A percentile compares a stretch with the other conserved stretches of the same genome.
These are phyloP conservation scores for Drosophila mojavensis DNA, from an alignment of 1,140 invertebrate species.

Conservation along the genomic window DNA sequence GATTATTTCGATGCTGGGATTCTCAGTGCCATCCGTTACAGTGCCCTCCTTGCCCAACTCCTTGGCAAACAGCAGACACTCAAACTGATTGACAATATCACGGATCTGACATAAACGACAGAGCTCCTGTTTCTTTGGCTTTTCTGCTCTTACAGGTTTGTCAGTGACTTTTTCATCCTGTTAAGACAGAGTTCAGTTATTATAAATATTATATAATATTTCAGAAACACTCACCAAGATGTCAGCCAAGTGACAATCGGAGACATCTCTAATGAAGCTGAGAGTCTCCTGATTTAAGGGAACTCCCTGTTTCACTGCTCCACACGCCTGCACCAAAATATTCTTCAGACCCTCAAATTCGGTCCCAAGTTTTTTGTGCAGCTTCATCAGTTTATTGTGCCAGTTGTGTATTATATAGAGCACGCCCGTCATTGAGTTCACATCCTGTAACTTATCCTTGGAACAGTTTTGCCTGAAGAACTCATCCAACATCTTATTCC, in stretches of 20 bases:
- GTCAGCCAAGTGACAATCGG: conserved; percentile 88
- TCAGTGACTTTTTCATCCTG: conserved; percentile 43
- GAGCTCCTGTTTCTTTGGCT: conserved; percentile 25
- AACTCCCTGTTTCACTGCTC: conserved; percentile 28
- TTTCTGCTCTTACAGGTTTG: conserved; percentile 6
- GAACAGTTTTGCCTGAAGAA: conserved; percentile 44
- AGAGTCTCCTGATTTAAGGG: conserved; percentile 20
- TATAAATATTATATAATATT: not conserved
- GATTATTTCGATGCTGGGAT: conserved; percentile 76
- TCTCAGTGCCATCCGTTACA: conserved; percentile 84
- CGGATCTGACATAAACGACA: conserved; percentile 85
- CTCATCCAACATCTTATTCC: conserved; percentile 58
- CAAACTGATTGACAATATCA: conserved; percentile 85
- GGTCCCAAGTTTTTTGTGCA: conserved; percentile 16
- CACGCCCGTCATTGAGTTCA: conserved; percentile 46
- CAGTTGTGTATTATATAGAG: conserved; percentile 58
- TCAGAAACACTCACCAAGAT: conserved; percentile 54
- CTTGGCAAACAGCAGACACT: conserved; percentile 85
- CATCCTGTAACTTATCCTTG: conserved; percentile 41
- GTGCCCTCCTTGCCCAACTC: conserved; percentile 73
- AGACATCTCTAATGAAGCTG: conserved; percentile 86
- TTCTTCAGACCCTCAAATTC: conserved; percentile 54
- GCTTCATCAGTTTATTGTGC: conserved; percentile 39
- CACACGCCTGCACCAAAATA: conserved; percentile 36
- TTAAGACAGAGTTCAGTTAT: not conserved